Conservation (phyloP, 2,888 invertebrate genomes). For the Caenorhabditis panamensis region DNA sequence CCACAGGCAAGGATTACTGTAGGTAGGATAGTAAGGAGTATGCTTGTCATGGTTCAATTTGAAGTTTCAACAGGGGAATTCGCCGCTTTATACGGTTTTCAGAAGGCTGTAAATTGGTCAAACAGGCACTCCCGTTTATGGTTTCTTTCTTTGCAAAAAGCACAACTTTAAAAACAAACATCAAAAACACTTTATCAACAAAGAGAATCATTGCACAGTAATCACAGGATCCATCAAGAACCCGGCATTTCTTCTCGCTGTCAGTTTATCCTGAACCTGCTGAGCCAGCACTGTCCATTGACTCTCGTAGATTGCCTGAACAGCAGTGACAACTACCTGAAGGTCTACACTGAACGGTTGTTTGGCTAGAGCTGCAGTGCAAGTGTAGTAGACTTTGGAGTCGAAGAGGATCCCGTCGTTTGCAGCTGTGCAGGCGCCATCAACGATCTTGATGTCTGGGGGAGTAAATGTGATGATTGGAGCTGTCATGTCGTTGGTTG, state of each 20-base stretch:
- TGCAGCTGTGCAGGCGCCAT: neutral
- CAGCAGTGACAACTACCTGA: conserved; percentile 25
- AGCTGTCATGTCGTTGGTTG: conserved; percentile 34
- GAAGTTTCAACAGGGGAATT: neutral
- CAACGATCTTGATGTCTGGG: neutral
- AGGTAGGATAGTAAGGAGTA: neutral
- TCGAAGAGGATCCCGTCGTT: neutral
- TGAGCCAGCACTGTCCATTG: conserved; percentile 36
- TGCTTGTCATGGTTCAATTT: neutral
- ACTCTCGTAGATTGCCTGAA: conserved; percentile 37
- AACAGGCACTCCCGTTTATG: conserved; percentile 8
- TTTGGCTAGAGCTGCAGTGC: neutral
- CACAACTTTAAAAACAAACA: neutral
- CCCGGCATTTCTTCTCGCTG: conserved; percentile 1
- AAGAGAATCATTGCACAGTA: conserved; percentile 22
- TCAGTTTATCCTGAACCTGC: conserved; percentile 34
- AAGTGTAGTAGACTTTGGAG: neutral
- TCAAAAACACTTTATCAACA: neutral
- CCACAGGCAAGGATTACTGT: too few relatives aligned
- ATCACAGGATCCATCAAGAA: conserved; percentile 18
- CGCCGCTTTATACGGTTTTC: neutral
- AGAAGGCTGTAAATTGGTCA: conserved; percentile 19
- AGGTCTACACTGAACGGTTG: conserved; percentile 3
- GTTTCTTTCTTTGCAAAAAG: neutral
- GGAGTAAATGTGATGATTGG: conserved; percentile 20